Conservation (phyloP, 2,888 invertebrate species). For the Drosophila anceps region DNA sequence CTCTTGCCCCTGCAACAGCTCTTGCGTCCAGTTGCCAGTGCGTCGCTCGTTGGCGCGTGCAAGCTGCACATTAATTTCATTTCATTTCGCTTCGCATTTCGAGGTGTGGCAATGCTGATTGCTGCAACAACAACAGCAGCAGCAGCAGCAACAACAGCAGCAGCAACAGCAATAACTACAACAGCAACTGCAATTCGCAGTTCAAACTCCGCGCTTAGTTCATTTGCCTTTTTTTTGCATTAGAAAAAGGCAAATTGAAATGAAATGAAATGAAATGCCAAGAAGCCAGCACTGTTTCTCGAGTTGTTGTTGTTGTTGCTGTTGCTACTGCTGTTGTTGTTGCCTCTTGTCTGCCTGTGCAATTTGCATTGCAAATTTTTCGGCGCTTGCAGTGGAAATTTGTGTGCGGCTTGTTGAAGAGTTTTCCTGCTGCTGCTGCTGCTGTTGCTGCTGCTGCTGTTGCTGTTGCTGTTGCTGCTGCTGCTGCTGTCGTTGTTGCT, state of each 20-base stretch:
- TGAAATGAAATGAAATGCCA: constrained; percentile 73
- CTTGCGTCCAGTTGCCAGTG: constrained; percentile 31
- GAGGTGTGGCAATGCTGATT: constrained; percentile 81
- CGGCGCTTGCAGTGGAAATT: constrained; percentile 71
- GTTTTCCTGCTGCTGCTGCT: constrained; percentile 8
- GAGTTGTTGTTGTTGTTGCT: constrained; percentile 33
- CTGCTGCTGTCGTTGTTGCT: constrained; percentile 4
- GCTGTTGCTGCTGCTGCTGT: constrained; percentile 4
- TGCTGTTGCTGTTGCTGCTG: constrained; percentile 7
- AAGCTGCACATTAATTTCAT: constrained; percentile 81
- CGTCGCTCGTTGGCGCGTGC: constrained; percentile 75
- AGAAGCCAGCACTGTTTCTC: constrained; percentile 68
- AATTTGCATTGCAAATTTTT: constrained; percentile 81
- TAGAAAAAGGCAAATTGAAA: constrained; percentile 80
- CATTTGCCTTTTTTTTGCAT: constrained; percentile 79
- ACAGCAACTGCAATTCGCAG: constrained; percentile 48
- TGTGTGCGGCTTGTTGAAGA: constrained; percentile 42
- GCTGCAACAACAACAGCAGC: constrained; percentile 44
- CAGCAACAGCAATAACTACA: constrained; percentile 17
- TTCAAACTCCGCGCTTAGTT: constrained; percentile 81
- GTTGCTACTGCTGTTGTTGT: constrained; percentile 34
- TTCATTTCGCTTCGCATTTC: constrained; percentile 71
- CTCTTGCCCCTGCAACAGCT: constrained; percentile 11
- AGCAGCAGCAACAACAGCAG: constrained; percentile 31
- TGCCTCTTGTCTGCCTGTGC: constrained; percentile 47